Percentiles rank a stretch among this genome's conserved stretches.
These are phyloP conservation scores for Zelleria hepariella DNA, from an alignment of 2,888 invertebrate genomes.

Conservation along the genomic window DNA sequence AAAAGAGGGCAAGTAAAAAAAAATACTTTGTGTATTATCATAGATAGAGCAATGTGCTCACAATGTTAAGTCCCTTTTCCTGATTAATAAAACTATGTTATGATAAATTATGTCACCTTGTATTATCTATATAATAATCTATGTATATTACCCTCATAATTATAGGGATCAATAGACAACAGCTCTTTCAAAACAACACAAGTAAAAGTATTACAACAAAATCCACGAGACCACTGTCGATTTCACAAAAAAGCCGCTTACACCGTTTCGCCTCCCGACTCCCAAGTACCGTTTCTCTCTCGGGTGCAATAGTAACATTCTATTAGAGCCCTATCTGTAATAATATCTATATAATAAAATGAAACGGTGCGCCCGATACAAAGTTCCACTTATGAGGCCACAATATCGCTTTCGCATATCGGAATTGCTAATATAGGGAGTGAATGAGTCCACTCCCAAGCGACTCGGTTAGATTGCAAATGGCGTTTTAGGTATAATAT, in stretches of 20 bases:
- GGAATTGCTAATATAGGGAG: constrained; percentile 64
- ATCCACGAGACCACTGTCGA: too few species aligned
- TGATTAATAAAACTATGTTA: too few species aligned
- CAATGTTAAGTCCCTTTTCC: too few species aligned
- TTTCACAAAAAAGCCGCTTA: background rate
- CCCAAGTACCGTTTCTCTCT: background rate
- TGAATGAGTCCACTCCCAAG: constrained; percentile 34
- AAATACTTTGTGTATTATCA: background rate
- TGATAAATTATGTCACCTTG: too few species aligned
- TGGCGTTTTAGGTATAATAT: too few species aligned
- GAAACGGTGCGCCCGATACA: constrained; percentile 41
- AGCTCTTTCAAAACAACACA: too few species aligned
- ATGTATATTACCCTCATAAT: too few species aligned
- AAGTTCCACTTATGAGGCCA: constrained; percentile 55
- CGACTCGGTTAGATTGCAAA: background rate
- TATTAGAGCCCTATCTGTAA: constrained; percentile 49
- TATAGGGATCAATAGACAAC: too few species aligned
- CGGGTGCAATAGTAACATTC: constrained; percentile 43
- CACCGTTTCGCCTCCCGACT: background rate
- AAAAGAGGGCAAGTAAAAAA: background rate
- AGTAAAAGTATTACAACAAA: too few species aligned
- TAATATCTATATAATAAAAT: constrained; percentile 54
- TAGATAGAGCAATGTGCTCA: too few species aligned
- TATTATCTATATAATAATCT: too few species aligned
- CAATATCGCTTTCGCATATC: constrained; percentile 63